A percentile compares a stretch with the other conserved stretches of the same genome.
These are phyloP conservation scores for Gallinago jamesoni DNA, from an alignment of 2,113 vertebrate genomes.

Conservation along the genomic window DNA sequence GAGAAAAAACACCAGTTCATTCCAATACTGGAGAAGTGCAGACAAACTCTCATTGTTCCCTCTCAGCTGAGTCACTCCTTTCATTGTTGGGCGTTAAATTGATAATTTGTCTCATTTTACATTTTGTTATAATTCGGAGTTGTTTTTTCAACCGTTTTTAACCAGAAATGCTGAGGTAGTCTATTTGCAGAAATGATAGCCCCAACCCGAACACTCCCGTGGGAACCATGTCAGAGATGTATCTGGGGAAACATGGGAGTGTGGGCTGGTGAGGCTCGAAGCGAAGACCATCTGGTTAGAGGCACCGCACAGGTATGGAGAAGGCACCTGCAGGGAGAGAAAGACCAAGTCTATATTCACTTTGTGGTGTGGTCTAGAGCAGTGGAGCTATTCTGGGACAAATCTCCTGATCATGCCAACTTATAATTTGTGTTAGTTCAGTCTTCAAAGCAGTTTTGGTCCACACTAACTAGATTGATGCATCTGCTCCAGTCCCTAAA, in stretches of 20 bases:
- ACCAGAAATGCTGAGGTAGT: neutral
- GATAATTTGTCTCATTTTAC: slow-evolving; percentile 5
- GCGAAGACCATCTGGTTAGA: neutral
- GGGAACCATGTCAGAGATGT: neutral
- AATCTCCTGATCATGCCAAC: neutral
- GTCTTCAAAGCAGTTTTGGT: neutral
- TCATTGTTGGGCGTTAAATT: neutral
- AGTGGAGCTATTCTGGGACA: neutral
- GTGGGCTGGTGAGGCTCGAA: neutral
- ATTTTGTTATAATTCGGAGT: neutral
- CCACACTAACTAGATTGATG: neutral
- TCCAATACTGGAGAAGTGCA: neutral
- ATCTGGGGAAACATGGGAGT: neutral
- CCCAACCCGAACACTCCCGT: neutral
- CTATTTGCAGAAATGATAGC: neutral
- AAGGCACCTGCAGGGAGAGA: neutral
- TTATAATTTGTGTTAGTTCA: neutral
- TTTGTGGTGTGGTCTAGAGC: neutral
- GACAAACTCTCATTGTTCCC: neutral
- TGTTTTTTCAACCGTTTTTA: neutral
- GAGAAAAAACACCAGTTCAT: neutral
- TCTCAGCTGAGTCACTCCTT: slow-evolving; percentile 5
- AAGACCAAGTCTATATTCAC: neutral
- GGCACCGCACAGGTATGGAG: neutral
- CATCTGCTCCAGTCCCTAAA: neutral